These are phyloP conservation scores for Athalia cordata DNA, from an alignment of 2,888 invertebrate species.

Conservation along the genomic window DNA sequence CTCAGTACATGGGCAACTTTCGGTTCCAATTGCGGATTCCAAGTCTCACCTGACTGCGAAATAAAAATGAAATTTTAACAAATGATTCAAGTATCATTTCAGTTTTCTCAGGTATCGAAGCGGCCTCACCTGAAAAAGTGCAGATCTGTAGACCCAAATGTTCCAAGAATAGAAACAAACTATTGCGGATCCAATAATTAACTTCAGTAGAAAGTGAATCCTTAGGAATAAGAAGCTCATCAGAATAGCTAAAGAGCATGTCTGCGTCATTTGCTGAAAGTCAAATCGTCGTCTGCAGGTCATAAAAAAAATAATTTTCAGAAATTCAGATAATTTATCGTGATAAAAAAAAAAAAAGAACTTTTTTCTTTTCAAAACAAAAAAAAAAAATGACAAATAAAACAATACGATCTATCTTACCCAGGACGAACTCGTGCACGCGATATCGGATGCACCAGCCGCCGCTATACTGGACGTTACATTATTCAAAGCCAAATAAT, in stretches of 20 bases:
- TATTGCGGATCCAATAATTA: constrained; percentile 81
- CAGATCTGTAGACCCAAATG: constrained; percentile 79
- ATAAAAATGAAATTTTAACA: constrained; percentile 6
- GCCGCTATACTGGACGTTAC: constrained; percentile 59
- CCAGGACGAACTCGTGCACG: constrained; percentile 67
- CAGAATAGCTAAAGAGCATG: constrained; percentile 79
- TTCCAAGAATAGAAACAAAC: constrained; percentile 81
- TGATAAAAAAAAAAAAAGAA: background rate
- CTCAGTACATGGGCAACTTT: constrained; percentile 84
- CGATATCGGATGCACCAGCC: constrained; percentile 56
- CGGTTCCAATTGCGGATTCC: constrained; percentile 82
- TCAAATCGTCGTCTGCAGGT: background rate
- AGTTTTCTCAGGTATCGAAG: background rate
- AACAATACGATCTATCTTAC: constrained; percentile 59
- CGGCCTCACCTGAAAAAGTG: constrained; percentile 74
- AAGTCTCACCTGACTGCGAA: constrained; percentile 78
- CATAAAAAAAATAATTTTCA: constrained; percentile 14
- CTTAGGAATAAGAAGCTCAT: constrained; percentile 89
- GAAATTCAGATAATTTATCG: constrained; percentile 10
- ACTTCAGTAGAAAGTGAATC: constrained; percentile 89
- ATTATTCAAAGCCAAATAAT: constrained; percentile 58
- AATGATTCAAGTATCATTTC: background rate
- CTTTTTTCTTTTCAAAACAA: constrained; percentile 3
- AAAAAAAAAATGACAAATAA: constrained; percentile 8
- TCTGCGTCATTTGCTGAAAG: constrained; percentile 86